Conservation (phyloP, 2,797 vertebrate genomes). For the Anas capensis region DNA sequence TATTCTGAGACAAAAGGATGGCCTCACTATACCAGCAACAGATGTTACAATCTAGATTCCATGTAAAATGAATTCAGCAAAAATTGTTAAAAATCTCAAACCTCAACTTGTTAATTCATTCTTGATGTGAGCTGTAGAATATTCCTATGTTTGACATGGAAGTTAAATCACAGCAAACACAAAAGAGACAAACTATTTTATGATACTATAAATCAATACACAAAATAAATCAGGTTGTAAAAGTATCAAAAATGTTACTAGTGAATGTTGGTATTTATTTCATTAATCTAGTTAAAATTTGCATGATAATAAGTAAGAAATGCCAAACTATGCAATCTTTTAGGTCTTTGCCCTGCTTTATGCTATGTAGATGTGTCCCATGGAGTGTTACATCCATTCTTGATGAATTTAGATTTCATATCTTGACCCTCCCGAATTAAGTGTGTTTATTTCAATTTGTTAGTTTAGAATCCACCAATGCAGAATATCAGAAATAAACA, state of each 20-base stretch:
- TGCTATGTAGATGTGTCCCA: background rate
- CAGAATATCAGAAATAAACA: background rate
- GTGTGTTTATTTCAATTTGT: background rate
- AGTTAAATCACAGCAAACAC: background rate
- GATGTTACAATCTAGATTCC: background rate
- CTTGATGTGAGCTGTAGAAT: background rate
- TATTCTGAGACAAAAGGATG: background rate
- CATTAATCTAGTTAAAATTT: background rate
- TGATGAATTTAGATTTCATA: background rate
- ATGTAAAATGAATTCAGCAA: background rate
- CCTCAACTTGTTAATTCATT: background rate
- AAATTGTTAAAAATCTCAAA: background rate
- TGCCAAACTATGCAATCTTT: background rate
- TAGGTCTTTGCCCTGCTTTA: background rate
- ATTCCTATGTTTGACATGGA: background rate
- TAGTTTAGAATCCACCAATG: background rate
- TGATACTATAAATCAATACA: background rate
- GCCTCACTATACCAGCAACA: background rate
- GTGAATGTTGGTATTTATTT: background rate
- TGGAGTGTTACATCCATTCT: background rate
- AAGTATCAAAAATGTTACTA: background rate
- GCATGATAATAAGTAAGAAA: background rate
- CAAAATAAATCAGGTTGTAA: background rate
- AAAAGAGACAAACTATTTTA: background rate
- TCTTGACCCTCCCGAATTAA: background rate